Evolutionary conservation across 2,113 vertebrate species (phyloP), one percentile per base, ranked within the genome.

Genomic region (Hipposideros armiger): DNA sequence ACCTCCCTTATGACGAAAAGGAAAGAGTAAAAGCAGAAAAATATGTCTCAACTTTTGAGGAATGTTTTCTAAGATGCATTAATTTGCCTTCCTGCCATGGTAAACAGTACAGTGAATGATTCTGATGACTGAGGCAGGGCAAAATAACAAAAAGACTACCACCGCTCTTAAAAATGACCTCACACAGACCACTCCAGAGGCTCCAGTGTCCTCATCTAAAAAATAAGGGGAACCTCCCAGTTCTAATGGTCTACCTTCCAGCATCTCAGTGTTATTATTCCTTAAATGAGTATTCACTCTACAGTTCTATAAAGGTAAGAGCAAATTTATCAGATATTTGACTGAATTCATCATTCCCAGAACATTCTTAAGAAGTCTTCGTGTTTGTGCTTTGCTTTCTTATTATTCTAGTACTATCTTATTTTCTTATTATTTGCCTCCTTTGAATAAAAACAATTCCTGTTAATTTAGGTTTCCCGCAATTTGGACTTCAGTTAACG

Each of bases 351-450:
- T 84, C 8, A 84, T 36, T 45, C 69, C 85, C 93, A 85, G 52
- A 87, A 84, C 9, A 92, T 17, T 80, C 64, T 73, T 73, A 83
- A 28, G 45, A 82, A n/a, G 15, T 58, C 66, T 81, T 66, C 30
- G 36, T 32, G 50, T 94, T 56, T 74, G n/a, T 73, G 15, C 64
- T 84, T 76, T 26, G 19, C 36, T 92, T 89, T 94, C 54, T 92
- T 66, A 52, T 66, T 72, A 92, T 92, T 42, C 40, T 66, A 78
- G 88, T 67, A 58, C 20, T 90, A 92, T 78, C 22, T 73, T 45
- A 4, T 95, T 93, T 93, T 91, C 62, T 94, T 93, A 56, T 86
- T 54, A 78, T 94, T 92, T 95, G 8, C 64, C 52, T 84, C 60
- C n/a, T 74, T 92, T 45, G 36, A 94, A 78, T 78, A 67, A 88